These are phyloP conservation scores for Siniperca chuatsi DNA, from an alignment of 2,113 vertebrate genomes.

Conservation along the genomic window DNA sequence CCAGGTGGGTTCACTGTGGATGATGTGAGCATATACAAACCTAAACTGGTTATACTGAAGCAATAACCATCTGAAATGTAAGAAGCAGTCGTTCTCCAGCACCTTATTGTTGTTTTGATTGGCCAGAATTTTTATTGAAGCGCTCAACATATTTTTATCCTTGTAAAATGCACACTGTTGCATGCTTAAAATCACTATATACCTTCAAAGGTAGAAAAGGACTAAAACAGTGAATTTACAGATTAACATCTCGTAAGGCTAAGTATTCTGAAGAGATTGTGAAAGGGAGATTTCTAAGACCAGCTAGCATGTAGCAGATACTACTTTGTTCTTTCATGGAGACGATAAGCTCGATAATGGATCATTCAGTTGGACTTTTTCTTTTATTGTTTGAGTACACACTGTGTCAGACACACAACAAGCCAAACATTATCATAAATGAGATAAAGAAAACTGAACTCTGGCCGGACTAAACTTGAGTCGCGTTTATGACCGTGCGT, in stretches of 20 bases:
- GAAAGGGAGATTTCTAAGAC: not conserved
- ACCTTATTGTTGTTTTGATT: not conserved
- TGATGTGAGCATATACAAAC: not conserved
- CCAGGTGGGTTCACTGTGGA: not conserved
- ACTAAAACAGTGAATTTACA: not conserved
- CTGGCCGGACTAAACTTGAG: not conserved
- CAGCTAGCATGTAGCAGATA: not conserved
- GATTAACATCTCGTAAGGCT: no score
- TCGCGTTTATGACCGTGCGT: slow-evolving; percentile 16
- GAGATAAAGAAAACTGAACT: slow-evolving; percentile 59
- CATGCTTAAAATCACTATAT: no score
- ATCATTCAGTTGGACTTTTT: slow-evolving; percentile 28
- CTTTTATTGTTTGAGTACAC: slow-evolving; percentile 39
- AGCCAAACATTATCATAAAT: slow-evolving; percentile 23
- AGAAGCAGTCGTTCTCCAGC: no score
- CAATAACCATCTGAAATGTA: not conserved
- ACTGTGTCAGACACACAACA: not conserved
- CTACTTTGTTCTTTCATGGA: not conserved
- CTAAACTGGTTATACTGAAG: not conserved
- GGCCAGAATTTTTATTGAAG: not conserved
- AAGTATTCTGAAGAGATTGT: not conserved
- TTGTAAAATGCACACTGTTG: not conserved
- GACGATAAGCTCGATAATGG: slow-evolving; percentile 2
- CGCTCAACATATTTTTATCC: not conserved
- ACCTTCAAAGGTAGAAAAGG: not conserved